These are phyloP conservation scores for Chromoteleia sp. DNA, from an alignment of 2,888 invertebrate genomes.

Conservation along the genomic window DNA sequence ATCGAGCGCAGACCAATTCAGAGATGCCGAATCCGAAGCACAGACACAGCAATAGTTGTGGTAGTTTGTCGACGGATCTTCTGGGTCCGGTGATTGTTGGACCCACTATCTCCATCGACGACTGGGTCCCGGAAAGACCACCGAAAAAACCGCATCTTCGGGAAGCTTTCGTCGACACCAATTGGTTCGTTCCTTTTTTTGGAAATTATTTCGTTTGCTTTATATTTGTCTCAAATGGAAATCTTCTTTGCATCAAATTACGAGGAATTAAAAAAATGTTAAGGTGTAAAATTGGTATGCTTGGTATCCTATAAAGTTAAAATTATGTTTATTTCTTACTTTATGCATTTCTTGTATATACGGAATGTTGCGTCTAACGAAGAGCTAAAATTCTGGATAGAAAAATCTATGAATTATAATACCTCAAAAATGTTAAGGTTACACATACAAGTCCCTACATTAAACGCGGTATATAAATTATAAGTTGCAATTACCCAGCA, in stretches of 20 bases:
- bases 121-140: slow-evolving; percentile 91
- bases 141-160: slow-evolving; percentile 91
- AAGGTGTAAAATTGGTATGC: too few relatives aligned
- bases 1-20: slow-evolving; percentile 74
- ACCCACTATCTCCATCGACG: slow-evolving; percentile 88
- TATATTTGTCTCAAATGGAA: too few relatives aligned
- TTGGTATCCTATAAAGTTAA: background rate
- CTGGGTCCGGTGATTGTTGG: slow-evolving; percentile 88
- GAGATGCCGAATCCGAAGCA: slow-evolving; percentile 84
- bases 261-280: too few relatives aligned
- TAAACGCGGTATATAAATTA: slow-evolving; percentile 7
- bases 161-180: slow-evolving; percentile 77
- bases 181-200: slow-evolving; percentile 40
- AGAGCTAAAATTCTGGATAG: background rate
- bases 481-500: slow-evolving; percentile 21
- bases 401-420: background rate
- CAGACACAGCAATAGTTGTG: slow-evolving; percentile 87
- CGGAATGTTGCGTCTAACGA: background rate
- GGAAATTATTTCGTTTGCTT: too few relatives aligned
- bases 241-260: too few relatives aligned
- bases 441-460: background rate
- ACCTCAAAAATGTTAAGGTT: background rate
- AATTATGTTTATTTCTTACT: slow-evolving; percentile 1
- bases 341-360: too few relatives aligned
- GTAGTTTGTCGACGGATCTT: slow-evolving; percentile 86